Evolutionary conservation across 1,140 invertebrate genomes (phyloP), one percentile per base, ranked within the genome.

Genomic region (Bombus cullumanus): DNA sequence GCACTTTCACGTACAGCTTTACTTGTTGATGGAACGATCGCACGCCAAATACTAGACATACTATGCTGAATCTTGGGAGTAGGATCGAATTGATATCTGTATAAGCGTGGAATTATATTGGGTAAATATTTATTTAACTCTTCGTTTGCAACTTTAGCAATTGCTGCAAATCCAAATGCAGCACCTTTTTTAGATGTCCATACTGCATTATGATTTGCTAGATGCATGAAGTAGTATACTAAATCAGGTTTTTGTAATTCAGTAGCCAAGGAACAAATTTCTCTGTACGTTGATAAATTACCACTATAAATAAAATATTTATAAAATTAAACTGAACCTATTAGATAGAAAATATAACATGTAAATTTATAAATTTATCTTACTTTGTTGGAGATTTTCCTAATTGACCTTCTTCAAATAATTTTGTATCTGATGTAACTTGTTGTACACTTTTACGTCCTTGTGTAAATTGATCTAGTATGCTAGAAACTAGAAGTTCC

Each of bases 171-270:
- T 4, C 98, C 98, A 96, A 98, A 98, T 1, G 98, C 98, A 62
- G 98, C 98, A 53, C 98, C 98, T 96, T 97, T 97, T 95, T 98
- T 98, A 2, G 98, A 98, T 91, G 98, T 99, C 98, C 98, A 99
- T 39, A 98, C 96, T 9, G 98, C 97, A 95, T 99, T 98, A 92
- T 99, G 98, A 96, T 99, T 98, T 9, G 98, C 98, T 81, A 99
- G 95, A 94, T 99, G 97, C 97, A 99, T 98, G 93, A 99, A 99
- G 94, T 98, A 98, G 94, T 99, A 99, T 85, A 99, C 97, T 69
- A 99, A 96, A 94, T 99, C 98, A 1, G 98, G 98, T 93, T 99
- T 98, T 92, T 99, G 99, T 57, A 99, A 95, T 95, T 99, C 98
- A 10, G 98, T 98, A 2, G 98, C 98, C 25, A 99, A 95, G 1